A percentile compares a stretch with the other conserved stretches of the same genome.
phyloP scores from a whole-genome alignment of 2,888 invertebrate genomes.

The Girardia tigrina region DNA sequence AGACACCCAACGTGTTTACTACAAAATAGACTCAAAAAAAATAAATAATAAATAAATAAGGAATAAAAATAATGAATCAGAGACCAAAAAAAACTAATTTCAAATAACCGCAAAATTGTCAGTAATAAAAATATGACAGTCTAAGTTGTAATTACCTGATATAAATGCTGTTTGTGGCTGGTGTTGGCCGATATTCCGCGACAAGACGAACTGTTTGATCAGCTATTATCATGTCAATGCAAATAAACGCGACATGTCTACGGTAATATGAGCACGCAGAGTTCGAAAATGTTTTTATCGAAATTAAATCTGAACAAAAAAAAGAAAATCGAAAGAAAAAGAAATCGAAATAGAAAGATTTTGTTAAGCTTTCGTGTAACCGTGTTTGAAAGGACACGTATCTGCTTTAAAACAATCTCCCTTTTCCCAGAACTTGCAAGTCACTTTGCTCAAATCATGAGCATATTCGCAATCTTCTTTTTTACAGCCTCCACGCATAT shows the following conservation, averaged over 20 bases:
- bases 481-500: constrained; percentile 52
- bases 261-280: too few species aligned
- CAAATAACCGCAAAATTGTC: too few species aligned
- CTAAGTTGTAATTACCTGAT: too few species aligned
- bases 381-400: constrained; percentile 46
- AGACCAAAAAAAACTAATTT: not conserved
- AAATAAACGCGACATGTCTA: too few species aligned
- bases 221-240: too few species aligned
- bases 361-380: constrained; percentile 1
- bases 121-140: too few species aligned
- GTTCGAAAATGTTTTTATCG: too few species aligned
- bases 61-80: not conserved
- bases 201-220: too few species aligned
- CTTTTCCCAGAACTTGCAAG: constrained; percentile 53
- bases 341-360: not conserved
- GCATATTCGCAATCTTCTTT: constrained; percentile 52
- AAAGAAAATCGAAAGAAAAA: not conserved
- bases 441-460: constrained; percentile 52
- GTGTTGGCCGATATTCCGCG: too few species aligned
- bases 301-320: not conserved
- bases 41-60: not conserved
- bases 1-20: not conserved
- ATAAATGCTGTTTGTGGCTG: too few species aligned
- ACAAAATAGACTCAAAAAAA: not conserved
- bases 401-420: constrained; percentile 52